Base-by-base conservation (phyloP, 2,888 invertebrate species). In the Psylliodes chrysocephalus region DNA sequence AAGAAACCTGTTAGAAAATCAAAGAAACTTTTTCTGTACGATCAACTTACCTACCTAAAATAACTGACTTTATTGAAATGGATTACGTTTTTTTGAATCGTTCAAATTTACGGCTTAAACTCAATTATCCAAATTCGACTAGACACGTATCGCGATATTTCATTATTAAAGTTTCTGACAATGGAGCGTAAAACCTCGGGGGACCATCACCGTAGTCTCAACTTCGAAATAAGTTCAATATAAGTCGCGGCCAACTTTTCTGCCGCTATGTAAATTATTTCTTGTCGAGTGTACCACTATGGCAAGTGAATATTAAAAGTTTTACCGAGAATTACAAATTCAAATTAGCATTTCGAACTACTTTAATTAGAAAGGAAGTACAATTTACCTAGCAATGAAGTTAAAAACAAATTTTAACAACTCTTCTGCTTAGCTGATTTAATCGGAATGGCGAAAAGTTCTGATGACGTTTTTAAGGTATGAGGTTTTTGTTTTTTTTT, bases 191-290 rank as follows among this genome's bases (percentile, higher is more conserved):
- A 33, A 33, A 4, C 22, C 22, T 22, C 22, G 22, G 5, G 10
- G 38, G 2, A 14, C 38, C 38, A 5, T 12, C 38, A 2, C 38
- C 14, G 15, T 14, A 38, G 22, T 22, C 3, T 22, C 15, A 12
- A 2, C 12, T 38, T 7, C 66, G 60, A 65, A 68, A 69, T 68
- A 69, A 71, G 46, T 47, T 33, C 22, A 28, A 40, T 30, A 25
- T 46, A 60, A 54, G 46, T 54, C 49, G 64, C n/a, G n/a, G n/a
- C 65, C 22, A 55, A 69, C 67, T 60, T 70, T 71, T 65, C 66
- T 51, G 63, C 55, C 56, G 64, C 67, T 72, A 71, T 70, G 72
- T 69, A 72, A 72, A 72, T 72, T 68, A 68, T 72, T 71, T 71
- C 64, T 66, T 30, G 55, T 33, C 33, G 63, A 60, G 57, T 47